These are phyloP conservation scores for Manis javanica DNA, from an alignment of 2,797 vertebrate species.

Conservation along the genomic window DNA sequence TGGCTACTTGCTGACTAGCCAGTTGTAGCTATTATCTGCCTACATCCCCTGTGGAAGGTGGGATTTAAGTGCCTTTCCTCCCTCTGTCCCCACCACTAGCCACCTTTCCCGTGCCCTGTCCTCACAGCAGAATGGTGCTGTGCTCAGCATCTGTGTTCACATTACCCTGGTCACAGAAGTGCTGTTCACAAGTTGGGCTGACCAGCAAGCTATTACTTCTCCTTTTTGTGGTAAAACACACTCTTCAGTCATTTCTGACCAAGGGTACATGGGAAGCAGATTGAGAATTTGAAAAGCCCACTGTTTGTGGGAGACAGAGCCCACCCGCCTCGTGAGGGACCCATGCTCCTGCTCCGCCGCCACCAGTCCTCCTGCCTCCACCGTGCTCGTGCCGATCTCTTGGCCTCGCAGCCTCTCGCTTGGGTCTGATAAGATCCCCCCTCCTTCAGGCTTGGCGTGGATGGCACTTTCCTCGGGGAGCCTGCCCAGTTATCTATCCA, in stretches of 20 bases:
- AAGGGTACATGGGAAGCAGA: neutral
- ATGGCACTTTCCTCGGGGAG: neutral
- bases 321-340: neutral
- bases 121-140: neutral
- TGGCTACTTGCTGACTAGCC: neutral
- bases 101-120: neutral
- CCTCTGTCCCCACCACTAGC: neutral
- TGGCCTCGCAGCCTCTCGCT: accelerated
- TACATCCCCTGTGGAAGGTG: neutral
- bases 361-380: neutral
- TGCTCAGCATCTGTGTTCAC: neutral
- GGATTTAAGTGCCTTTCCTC: neutral
- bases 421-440: neutral
- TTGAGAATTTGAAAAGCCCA: neutral
- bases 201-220: neutral
- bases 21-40: neutral
- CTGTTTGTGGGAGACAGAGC: neutral
- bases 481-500: neutral
- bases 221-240: neutral
- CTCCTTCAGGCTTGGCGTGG: neutral
- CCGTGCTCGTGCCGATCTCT: too few species aligned
- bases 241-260: neutral
- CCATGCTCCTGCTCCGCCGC: neutral
- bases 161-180: accelerated
- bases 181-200: accelerated